Base-by-base conservation (phyloP, 2,797 vertebrate genomes). In the Pogoniulus pusillus region DNA sequence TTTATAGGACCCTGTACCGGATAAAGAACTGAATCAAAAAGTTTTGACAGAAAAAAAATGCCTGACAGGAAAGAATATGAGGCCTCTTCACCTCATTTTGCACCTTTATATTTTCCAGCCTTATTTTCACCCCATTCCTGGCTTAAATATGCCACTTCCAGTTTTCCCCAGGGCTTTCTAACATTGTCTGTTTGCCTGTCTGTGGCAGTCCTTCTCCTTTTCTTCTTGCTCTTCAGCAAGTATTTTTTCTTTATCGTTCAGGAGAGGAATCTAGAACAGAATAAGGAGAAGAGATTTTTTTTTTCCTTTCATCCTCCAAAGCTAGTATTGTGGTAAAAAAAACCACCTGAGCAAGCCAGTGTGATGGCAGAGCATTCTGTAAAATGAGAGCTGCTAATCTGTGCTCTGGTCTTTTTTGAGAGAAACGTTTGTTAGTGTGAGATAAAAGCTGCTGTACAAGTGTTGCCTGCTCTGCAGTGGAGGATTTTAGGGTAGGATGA, bases 51-150 rank as follows among this genome's bases (percentile, higher is more conserved):
- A 73, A 91, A 39, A 39, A 76, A 59, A 77, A 69, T 32, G 57
- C 5, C 43, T 90, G 58, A 22, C 49, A 77, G 76, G 26, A 77
- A 87, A 82, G 19, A 30, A 32, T 57, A 35, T 35, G 62, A 74
- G 51, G 45, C 29, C 26, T 90, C 58, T 85, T 94, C 35, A 70
- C 43, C 47, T 93, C 54, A 68, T 85, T 88, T 89, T 54, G 65
- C 69, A 76, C 53, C 45, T 84, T 86, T 74, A 11, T 66, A 8
- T 90, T 82, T 87, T 71, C 64, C 69, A 93, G 64, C 37, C 47
- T 69, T 66, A 59, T 75, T 81, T 91, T 66, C 71, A 73, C 29
- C 22, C 53, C 2, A 2, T 69, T 75, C 43, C 49, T 88, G 34
- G n/a, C 45, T 77, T 86, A 30, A 1, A 17, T 75, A 65, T 92